Percentiles rank a stretch among this genome's conserved stretches.
Evolutionary conservation across 1,140 invertebrate genomes (phyloP).

Genomic region (Drosophila murphyi): DNA sequence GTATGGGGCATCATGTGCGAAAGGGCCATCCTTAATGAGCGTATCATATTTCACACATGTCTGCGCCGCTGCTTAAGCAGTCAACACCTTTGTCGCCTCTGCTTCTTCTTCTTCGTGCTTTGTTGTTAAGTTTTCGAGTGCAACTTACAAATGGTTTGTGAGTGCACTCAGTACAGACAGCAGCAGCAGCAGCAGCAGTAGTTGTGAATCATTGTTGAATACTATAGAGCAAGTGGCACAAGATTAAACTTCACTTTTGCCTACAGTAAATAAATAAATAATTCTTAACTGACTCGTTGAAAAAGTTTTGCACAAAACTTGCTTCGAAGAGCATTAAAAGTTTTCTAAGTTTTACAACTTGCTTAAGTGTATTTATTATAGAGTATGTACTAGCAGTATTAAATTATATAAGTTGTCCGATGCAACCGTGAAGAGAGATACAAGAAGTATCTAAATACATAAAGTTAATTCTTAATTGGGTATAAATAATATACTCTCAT

Average conservation of each 20-base stretch:
- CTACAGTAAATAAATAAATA: constrained; percentile 23
- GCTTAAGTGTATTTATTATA: not conserved
- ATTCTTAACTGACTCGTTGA: constrained; percentile 18
- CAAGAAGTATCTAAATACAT: not conserved
- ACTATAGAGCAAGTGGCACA: constrained; percentile 1
- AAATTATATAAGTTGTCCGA: not conserved
- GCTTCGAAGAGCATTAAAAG: not conserved
- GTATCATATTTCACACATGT: constrained; percentile 76
- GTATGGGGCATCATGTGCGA: not conserved
- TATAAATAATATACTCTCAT: not conserved
- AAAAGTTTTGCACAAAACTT: constrained; percentile 12
- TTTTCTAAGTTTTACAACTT: constrained; percentile 8
- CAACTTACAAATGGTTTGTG: constrained; percentile 1
- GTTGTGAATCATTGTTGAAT: not conserved
- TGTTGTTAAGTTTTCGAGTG: constrained; percentile 44
- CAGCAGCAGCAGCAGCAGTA: not conserved
- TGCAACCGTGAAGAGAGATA: not conserved
- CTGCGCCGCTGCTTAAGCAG: constrained; percentile 50
- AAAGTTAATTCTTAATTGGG: not conserved
- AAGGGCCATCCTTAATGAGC: constrained; percentile 60
- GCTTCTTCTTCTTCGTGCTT: not conserved
- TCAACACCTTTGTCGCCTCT: constrained; percentile 51
- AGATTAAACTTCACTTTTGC: constrained; percentile 15
- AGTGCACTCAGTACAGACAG: not conserved
- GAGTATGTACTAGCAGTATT: not conserved